phyloP scores from a whole-genome alignment of 2,888 invertebrate species.

The Heterodera filipjevi region DNA sequence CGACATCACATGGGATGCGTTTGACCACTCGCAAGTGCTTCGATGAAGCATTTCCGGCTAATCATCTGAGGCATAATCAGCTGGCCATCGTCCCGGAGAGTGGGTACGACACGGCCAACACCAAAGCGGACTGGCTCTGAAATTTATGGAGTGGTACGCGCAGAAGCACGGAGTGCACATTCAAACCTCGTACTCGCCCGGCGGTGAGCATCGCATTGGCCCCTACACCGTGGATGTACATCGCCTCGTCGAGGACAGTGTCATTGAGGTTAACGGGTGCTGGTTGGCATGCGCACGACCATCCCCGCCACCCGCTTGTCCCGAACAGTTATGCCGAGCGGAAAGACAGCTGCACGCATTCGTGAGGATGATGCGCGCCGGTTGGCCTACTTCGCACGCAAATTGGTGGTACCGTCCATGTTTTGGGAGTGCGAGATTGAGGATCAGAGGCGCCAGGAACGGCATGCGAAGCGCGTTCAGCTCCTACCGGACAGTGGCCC shows the following conservation, averaged over 20 bases:
- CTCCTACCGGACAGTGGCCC: not conserved
- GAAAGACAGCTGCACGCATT: not conserved
- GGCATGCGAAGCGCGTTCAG: not conserved
- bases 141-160: conserved; percentile 28
- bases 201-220: conserved; percentile 5
- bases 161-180: not conserved
- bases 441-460: not conserved
- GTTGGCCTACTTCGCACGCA: not conserved
- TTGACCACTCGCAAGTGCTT: conserved; percentile 11
- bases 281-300: not conserved
- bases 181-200: not conserved
- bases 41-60: conserved; percentile 26
- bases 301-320: not conserved
- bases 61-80: conserved; percentile 11
- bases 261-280: conserved; percentile 1
- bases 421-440: conserved; percentile 11
- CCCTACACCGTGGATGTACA: conserved; percentile 21
- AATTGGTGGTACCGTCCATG: not conserved
- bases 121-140: conserved; percentile 19
- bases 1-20: not conserved
- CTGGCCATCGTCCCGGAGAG: conserved; percentile 19
- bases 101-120: conserved; percentile 10
- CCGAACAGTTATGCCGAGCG: not conserved
- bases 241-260: not conserved
- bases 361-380: not conserved